Percentiles rank a stretch among this genome's conserved stretches.
These are phyloP conservation scores for Platalea minor DNA, from an alignment of 2,797 vertebrate species.

Conservation along the genomic window DNA sequence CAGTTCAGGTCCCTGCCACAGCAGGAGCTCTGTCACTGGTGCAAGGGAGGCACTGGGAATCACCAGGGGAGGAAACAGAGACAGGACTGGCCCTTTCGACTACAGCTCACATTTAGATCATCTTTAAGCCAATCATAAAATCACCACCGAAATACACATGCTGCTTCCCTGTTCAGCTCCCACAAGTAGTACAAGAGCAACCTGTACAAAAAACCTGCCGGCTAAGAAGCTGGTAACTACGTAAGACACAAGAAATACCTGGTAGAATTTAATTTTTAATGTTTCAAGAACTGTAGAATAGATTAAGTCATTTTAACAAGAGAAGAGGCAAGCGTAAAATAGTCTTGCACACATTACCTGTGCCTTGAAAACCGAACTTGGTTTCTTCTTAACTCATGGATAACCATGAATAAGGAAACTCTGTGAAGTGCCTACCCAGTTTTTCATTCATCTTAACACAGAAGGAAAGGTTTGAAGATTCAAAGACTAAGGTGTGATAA, in stretches of 20 bases:
- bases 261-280: background rate
- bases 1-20: background rate
- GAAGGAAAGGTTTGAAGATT: background rate
- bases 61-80: background rate
- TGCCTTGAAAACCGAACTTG: background rate
- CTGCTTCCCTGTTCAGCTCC: background rate
- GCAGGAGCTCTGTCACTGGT: background rate
- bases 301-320: background rate
- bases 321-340: background rate
- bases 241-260: background rate
- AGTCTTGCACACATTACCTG: background rate
- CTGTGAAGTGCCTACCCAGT: background rate
- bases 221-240: background rate
- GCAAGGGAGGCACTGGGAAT: background rate
- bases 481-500: background rate
- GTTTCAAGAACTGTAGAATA: background rate
- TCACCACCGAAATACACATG: background rate
- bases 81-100: background rate
- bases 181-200: background rate
- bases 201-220: background rate
- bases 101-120: background rate
- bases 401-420: background rate
- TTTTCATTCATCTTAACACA: background rate
- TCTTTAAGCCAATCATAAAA: background rate
- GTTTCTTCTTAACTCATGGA: background rate